Base-by-base conservation (phyloP, 92 coral and sea anemone species). In the Scolanthus callimorphus region DNA sequence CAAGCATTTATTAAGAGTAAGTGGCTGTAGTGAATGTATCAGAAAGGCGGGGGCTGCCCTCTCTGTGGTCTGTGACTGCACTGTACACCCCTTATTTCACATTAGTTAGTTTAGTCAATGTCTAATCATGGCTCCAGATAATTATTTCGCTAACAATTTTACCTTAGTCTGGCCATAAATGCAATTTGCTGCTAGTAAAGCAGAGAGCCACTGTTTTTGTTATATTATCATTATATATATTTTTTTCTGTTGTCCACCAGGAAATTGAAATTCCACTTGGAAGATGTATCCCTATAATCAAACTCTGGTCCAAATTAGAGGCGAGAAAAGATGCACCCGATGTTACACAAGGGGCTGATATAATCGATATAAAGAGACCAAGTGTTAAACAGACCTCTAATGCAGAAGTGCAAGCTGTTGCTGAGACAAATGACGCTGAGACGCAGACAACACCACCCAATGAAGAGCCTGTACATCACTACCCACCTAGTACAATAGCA, bases 231-330 rank as follows among this genome's bases (percentile, higher is more conserved):
- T 48, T 48, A 4, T n/a, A 21, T 52, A 12, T 24, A 3, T 52
- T 3, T 52, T 47, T 63, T 63, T 8, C 20, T 19, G 3, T 21
- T 27, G 15, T 3, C 15, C 45, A 49, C 11, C 50, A 87, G 96
- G 96, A 87, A 65, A 73, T 87, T 45, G 85, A 83, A 4, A 78
- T 87, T 63, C 96, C 96, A 25, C 79, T 87, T 51, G 96, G 96
- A 4, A 77, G 65, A 48, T 82, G 90, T 37, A 82, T 87, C 51
- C 90, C 86, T 1, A 72, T 87, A 24, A 63, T 84, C 29, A 87
- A 87, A 30, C 72, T 76, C 13, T 87, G 96, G 96, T 55, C 71
- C 43, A 82, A 80, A 55, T 70, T 72, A 29, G 37, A 28, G 23
- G 31, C 83, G 11, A 59, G 64, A 47, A 61, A 54, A 56, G 80